These are phyloP conservation scores for Coracopsis vasa DNA, from an alignment of 2,113 vertebrate species.

Conservation along the genomic window DNA sequence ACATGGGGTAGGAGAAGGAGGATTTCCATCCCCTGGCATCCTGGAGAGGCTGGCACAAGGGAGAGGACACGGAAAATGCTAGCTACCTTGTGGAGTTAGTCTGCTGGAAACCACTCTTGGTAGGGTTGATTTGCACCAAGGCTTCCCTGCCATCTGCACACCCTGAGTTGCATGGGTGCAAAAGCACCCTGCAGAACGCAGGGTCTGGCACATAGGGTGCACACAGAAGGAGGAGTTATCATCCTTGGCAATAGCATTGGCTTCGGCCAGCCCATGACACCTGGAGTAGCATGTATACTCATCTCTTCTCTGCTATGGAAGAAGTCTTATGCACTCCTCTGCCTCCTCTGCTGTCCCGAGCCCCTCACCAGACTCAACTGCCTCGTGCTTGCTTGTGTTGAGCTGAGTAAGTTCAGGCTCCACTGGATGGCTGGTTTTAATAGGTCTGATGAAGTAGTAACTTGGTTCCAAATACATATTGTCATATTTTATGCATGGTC, in stretches of 20 bases:
- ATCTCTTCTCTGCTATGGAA: background rate
- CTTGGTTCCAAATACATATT: background rate
- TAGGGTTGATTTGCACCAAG: background rate
- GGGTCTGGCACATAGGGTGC: fast-evolving
- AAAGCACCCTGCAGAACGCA: background rate
- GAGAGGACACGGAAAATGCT: background rate
- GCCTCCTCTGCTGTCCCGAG: background rate
- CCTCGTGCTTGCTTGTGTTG: background rate
- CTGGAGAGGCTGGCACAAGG: background rate
- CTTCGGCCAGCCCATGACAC: background rate
- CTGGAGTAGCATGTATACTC: background rate
- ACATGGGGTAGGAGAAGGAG: background rate
- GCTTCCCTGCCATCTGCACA: background rate
- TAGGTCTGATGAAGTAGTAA: background rate
- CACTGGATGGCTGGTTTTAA: background rate
- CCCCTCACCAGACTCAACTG: fast-evolving
- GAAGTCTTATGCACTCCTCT: background rate
- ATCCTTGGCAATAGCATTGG: background rate
- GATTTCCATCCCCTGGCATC: background rate
- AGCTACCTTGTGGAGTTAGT: background rate
- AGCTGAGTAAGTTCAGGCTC: background rate
- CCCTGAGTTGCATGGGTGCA: background rate
- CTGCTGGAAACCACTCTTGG: background rate
- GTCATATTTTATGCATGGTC: background rate
- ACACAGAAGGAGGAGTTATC: background rate